Evolutionary conservation across 2,113 vertebrate genomes (phyloP).

Genomic region (Leuciscus idus): DNA sequence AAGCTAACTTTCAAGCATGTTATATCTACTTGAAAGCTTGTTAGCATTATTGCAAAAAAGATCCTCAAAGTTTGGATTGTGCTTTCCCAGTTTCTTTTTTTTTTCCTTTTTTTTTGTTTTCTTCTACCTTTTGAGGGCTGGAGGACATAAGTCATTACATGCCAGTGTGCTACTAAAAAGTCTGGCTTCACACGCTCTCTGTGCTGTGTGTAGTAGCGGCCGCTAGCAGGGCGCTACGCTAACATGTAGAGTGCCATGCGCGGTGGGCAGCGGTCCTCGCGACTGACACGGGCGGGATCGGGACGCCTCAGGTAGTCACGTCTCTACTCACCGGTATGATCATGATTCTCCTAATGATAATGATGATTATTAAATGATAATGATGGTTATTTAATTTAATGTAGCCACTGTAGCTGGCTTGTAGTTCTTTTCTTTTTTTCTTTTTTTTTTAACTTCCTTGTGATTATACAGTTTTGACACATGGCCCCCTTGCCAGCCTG

Average conservation of each 20-base stretch:
- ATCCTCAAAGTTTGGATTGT: conserved; percentile 81
- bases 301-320: conserved; percentile 78
- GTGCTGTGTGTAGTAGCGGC: conserved; percentile 78
- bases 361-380: conserved; percentile 52
- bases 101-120: conserved; percentile 52
- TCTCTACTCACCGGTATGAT: conserved; percentile 81
- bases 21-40: neutral
- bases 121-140: conserved; percentile 69
- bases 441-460: conserved; percentile 53
- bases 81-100: conserved; percentile 68
- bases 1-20: conserved; percentile 5
- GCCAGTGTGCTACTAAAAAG: conserved; percentile 78
- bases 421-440: conserved; percentile 56
- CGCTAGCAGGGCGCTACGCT: conserved; percentile 72
- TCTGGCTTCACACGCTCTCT: conserved; percentile 72
- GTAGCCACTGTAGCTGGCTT: conserved; percentile 66
- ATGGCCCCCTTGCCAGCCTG: conserved; percentile 58
- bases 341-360: conserved; percentile 62
- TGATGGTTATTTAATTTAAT: conserved; percentile 70
- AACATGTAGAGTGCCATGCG: conserved; percentile 65
- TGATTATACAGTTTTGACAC: conserved; percentile 63
- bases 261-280: conserved; percentile 74
- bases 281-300: conserved; percentile 73
- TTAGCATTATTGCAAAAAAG: neutral
- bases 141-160: conserved; percentile 75